Conservation (phyloP, 2,888 invertebrate genomes). For the Psococerastis gibbosa region DNA sequence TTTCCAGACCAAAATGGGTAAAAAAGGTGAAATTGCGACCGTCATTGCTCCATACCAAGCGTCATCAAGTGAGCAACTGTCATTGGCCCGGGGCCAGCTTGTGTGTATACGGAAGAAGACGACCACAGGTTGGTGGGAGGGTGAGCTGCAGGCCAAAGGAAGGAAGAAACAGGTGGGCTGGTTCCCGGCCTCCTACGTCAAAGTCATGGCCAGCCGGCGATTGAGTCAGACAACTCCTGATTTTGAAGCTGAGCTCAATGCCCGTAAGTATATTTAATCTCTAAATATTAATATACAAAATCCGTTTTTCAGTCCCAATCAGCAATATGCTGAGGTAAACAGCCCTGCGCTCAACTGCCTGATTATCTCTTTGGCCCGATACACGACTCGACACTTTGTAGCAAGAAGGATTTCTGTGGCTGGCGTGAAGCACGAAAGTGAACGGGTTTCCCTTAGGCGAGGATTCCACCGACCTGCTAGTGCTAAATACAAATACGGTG, state of each 20-base stretch:
- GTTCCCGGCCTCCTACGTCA: slow-evolving; percentile 98
- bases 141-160: slow-evolving; percentile 75
- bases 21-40: slow-evolving; percentile 81
- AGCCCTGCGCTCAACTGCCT: too few species aligned
- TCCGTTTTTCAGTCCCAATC: too few species aligned
- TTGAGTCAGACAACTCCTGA: slow-evolving; percentile 25
- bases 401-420: too few species aligned
- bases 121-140: slow-evolving; percentile 99
- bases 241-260: slow-evolving; percentile 25
- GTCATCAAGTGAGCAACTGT: slow-evolving; percentile 78
- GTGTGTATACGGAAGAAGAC: slow-evolving; percentile 94
- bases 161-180: slow-evolving; percentile 87
- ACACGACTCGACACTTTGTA: too few species aligned
- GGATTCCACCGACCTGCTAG: too few species aligned
- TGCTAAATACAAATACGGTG: too few species aligned
- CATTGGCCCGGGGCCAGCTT: slow-evolving; percentile 75
- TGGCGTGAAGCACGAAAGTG: too few species aligned
- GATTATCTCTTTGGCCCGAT: too few species aligned
- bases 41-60: slow-evolving; percentile 87
- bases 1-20: slow-evolving; percentile 36
- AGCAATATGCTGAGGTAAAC: too few species aligned
- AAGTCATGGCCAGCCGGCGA: slow-evolving; percentile 28
- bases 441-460: too few species aligned
- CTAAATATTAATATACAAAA: not conserved
- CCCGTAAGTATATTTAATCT: slow-evolving; percentile 20